Evolutionary conservation across 37 sponge, comb jelly and placozoan species (phyloP).

Genomic region (Petrosia ficiformis): DNA sequence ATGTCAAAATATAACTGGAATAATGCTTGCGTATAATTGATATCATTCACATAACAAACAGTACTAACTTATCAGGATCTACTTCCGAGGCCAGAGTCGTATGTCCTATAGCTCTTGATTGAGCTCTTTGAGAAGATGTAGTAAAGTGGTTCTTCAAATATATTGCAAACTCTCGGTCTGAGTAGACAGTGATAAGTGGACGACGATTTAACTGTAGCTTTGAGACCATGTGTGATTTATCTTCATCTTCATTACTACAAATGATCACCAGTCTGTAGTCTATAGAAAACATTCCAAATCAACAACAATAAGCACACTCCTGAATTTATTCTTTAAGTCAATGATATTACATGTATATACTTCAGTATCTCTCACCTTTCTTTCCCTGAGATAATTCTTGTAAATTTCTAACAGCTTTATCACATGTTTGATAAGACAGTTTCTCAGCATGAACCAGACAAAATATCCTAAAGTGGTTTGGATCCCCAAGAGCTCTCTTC

Average conservation of each 20-base stretch:
- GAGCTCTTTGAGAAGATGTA: background rate
- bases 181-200: background rate
- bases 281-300: background rate
- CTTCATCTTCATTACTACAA: conserved; percentile 41
- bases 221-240: conserved; percentile 48
- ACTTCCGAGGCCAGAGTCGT: conserved; percentile 16
- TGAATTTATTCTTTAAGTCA: background rate
- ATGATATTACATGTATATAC: background rate
- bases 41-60: background rate
- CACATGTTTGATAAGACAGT: conserved; percentile 49
- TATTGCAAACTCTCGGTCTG: background rate
- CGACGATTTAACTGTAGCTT: conserved; percentile 13
- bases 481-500: conserved; percentile 59
- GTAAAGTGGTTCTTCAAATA: conserved; percentile 29
- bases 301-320: background rate
- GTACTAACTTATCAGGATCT: conserved; percentile 26
- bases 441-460: conserved; percentile 56
- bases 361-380: too few species aligned
- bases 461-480: conserved; percentile 49
- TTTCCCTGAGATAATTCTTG: conserved; percentile 32
- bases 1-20: too few species aligned
- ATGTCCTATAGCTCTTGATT: background rate
- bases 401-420: conserved; percentile 14
- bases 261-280: conserved; percentile 55
- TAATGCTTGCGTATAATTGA: background rate